Evolutionary conservation across 2,797 vertebrate species (phyloP), one percentile per base, ranked within the genome.

Genomic region (Knipowitschia caucasica): DNA sequence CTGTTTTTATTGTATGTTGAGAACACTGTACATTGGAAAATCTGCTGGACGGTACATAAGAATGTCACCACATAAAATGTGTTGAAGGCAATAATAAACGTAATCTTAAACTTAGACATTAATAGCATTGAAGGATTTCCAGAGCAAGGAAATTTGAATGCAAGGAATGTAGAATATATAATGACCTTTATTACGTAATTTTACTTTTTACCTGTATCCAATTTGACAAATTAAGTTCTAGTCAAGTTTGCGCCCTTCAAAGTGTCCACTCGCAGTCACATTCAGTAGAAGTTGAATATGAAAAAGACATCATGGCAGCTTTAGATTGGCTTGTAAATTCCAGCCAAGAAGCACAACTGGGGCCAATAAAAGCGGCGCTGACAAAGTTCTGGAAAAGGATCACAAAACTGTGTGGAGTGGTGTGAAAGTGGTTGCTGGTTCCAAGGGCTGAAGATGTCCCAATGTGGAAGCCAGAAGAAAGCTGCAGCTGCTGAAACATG

Each of bases 391-490:
- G 47, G 56, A 67, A 27, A 62, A 56, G 44, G 43, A 53, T 55
- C 52, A 67, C 53, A 63, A 56, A 50, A 21, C 47, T 35, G 33
- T 45, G 57, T 40, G 40, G 56, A 56, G 44, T 18, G 18, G 63
- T 61, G 68, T 62, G 55, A 77, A 77, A 12, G 20, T 2, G 38
- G 59, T 39, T 56, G 57, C 11, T 44, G 43, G n/a, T 52, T 44
- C 49, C 40, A 47, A 40, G 40, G 34, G 21, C 5, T 23, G 52
- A 62, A 61, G 61, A 38, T 43, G 51, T 59, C 50, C 46, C 72
- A 75, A 75, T 14, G 14, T 75, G 59, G 31, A 61, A 77, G 65
- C 63, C 64, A 72, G 55, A 60, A 62, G 67, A 76, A 71, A 74
- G 64, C 71, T 33, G 21, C 56, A 59, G 64, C 50, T 26, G 10